A percentile compares a stretch with the other conserved stretches of the same genome.
These are phyloP conservation scores for Sminthurinus signatus DNA, from an alignment of 1,140 invertebrate species.

Conservation along the genomic window DNA sequence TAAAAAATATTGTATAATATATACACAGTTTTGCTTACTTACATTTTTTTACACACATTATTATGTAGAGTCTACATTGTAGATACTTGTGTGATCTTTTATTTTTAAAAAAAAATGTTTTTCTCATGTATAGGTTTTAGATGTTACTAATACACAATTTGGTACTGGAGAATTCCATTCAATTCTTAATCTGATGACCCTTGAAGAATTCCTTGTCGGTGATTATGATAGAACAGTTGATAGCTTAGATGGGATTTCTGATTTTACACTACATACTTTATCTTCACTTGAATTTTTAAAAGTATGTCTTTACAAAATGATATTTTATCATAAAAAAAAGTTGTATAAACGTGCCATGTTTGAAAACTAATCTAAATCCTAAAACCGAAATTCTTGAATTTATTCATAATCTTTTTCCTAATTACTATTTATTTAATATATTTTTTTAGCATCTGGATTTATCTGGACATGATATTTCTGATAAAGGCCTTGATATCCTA, in stretches of 20 bases:
- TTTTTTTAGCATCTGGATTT: too few species aligned
- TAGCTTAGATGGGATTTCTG: conserved; percentile 16
- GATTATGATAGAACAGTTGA: conserved; percentile 30
- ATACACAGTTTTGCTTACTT: too few species aligned
- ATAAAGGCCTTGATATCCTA: conserved; percentile 17
- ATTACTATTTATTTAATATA: conserved; percentile 13
- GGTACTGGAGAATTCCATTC: conserved; percentile 27
- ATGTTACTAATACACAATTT: conserved; percentile 37
- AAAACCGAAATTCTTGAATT: neutral
- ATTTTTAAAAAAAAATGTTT: neutral
- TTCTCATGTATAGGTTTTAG: conserved; percentile 36
- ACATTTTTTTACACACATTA: neutral
- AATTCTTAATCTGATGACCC: conserved; percentile 11
- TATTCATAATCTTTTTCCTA: neutral
- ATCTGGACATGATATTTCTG: conserved; percentile 23
- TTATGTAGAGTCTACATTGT: neutral
- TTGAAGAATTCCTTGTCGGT: conserved; percentile 39
- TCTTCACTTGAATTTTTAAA: too few species aligned
- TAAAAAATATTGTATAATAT: conserved; percentile 2
- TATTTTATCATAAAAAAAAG: too few species aligned
- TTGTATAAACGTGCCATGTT: neutral
- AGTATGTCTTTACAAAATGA: neutral
- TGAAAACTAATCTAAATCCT: neutral
- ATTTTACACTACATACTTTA: conserved; percentile 14
- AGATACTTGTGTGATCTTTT: neutral